Evolutionary conservation across 1,140 invertebrate species (phyloP).

Genomic region (Trissolcus basalis): DNA sequence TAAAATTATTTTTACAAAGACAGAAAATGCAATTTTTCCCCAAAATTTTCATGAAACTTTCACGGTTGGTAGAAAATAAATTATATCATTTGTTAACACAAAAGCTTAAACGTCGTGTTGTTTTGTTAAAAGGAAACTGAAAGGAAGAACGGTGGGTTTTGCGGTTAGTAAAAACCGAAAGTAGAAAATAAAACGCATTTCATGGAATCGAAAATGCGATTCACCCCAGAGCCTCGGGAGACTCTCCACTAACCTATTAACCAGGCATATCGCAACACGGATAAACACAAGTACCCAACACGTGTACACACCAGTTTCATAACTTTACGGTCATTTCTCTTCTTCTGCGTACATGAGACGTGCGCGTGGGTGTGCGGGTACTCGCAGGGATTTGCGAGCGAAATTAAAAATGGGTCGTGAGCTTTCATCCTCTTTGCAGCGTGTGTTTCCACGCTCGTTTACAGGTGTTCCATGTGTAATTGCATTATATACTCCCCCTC

Average conservation of each 20-base stretch:
- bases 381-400: constrained; percentile 39
- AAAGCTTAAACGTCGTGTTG: too few relatives aligned
- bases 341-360: constrained; percentile 8
- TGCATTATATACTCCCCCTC: constrained; percentile 28
- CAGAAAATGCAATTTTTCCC: too few relatives aligned
- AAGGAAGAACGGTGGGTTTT: too few relatives aligned
- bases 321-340: constrained; percentile 47
- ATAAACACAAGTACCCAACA: constrained; percentile 65
- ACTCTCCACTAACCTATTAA: constrained; percentile 73
- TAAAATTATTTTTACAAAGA: too few relatives aligned
- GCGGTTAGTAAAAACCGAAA: not conserved
- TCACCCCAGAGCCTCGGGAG: constrained; percentile 69
- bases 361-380: constrained; percentile 13
- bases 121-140: too few relatives aligned
- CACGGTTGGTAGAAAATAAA: too few relatives aligned
- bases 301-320: constrained; percentile 37
- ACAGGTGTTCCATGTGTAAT: constrained; percentile 48
- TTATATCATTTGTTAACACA: too few relatives aligned
- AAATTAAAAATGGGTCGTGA: constrained; percentile 55
- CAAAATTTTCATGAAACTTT: too few relatives aligned
- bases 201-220: constrained; percentile 72
- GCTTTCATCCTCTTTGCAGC: constrained; percentile 44
- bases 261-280: constrained; percentile 72
- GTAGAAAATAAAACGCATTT: constrained; percentile 49
- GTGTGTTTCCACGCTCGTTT: constrained; percentile 25